Percentiles rank a stretch among this genome's conserved stretches.
Evolutionary conservation across 2,797 vertebrate genomes (phyloP).

Genomic region (Neostethus bicornis): DNA sequence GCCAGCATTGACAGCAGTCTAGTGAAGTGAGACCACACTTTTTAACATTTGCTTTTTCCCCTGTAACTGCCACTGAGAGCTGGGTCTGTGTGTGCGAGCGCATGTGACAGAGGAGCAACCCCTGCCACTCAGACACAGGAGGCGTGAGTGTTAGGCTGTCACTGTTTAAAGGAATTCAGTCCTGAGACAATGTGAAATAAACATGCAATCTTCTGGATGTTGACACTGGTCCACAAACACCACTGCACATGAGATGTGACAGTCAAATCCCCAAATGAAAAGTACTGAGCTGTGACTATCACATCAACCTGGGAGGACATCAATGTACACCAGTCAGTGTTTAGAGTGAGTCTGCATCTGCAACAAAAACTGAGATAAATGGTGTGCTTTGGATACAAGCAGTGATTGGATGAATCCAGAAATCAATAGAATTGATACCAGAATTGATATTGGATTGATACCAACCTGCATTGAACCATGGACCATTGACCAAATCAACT

Average conservation of each 20-base stretch:
- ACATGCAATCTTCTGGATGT: neutral
- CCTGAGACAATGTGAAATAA: neutral
- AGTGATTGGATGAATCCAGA: too few relatives aligned
- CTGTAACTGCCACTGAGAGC: slow-evolving; percentile 1
- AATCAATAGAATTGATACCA: too few relatives aligned
- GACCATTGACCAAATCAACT: too few relatives aligned
- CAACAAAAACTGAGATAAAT: too few relatives aligned
- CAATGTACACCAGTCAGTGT: too few relatives aligned
- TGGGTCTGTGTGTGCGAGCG: slow-evolving; percentile 1
- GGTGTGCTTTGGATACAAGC: too few relatives aligned
- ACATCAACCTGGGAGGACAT: too few relatives aligned
- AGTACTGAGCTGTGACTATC: neutral
- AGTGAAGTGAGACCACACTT: slow-evolving; percentile 14
- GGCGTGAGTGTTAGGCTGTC: neutral
- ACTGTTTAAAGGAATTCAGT: neutral
- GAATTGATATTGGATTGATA: too few relatives aligned
- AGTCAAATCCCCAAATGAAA: neutral
- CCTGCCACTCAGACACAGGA: neutral
- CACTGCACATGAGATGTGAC: neutral
- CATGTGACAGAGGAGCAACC: slow-evolving; percentile 3
- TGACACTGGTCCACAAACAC: neutral
- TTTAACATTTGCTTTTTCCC: neutral
- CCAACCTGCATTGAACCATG: too few relatives aligned
- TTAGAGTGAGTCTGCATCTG: too few relatives aligned
- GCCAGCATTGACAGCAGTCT: neutral